These are phyloP conservation scores for Cistogaster globosa DNA, from an alignment of 2,888 invertebrate genomes.

Conservation along the genomic window DNA sequence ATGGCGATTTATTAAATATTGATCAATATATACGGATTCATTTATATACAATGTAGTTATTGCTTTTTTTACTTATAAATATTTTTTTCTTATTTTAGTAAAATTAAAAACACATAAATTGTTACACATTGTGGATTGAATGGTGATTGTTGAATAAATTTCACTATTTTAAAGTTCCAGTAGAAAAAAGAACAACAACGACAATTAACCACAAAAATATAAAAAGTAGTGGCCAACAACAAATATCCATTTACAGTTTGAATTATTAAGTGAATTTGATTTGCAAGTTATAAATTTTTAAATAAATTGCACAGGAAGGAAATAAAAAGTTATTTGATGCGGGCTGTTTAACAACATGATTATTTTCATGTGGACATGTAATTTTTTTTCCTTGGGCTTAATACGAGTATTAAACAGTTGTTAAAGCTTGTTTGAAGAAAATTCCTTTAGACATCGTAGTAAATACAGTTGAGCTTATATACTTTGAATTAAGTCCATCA, in stretches of 20 bases:
- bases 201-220: conserved; percentile 10
- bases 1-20: conserved; percentile 38
- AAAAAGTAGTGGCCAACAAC: conserved; percentile 25
- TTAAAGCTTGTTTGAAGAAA: no score
- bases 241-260: conserved; percentile 14
- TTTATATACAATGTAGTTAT: background rate
- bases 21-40: conserved; percentile 5
- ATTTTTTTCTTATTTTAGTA: conserved; percentile 16
- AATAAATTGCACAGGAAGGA: background rate
- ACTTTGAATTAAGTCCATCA: no score
- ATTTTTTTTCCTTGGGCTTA: no score
- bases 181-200: background rate
- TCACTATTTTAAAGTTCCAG: background rate
- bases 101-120: conserved; percentile 55
- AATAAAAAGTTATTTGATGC: background rate
- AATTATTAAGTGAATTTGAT: conserved; percentile 38
- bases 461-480: no score
- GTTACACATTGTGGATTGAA: conserved; percentile 54
- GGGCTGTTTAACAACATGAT: no score
- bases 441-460: no score
- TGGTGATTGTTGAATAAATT: conserved; percentile 38
- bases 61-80: conserved; percentile 34
- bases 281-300: background rate
- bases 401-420: no score
- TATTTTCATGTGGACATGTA: no score